Evolutionary conservation across 2,797 vertebrate species (phyloP).

Genomic region (Diplodus puntazzo): DNA sequence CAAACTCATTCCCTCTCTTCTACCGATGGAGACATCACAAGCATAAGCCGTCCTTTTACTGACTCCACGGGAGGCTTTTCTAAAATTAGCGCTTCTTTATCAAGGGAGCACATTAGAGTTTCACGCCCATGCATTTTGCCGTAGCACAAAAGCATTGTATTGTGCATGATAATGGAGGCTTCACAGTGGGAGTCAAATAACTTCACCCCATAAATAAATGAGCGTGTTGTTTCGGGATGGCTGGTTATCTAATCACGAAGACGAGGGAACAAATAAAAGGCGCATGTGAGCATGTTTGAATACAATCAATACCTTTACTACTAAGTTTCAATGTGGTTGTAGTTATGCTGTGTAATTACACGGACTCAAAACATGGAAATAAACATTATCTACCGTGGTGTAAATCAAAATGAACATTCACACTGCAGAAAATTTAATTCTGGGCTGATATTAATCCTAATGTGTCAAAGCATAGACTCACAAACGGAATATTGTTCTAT

Average conservation of each 20-base stretch:
- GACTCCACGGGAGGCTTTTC: conserved; percentile 49
- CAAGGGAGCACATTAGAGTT: conserved; percentile 66
- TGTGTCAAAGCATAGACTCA: conserved; percentile 7
- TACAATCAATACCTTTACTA: conserved; percentile 29
- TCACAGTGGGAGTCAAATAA: conserved; percentile 71
- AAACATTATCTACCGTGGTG: background rate
- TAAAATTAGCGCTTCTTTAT: conserved; percentile 72
- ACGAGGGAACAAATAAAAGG: conserved; percentile 41
- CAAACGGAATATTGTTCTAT: background rate
- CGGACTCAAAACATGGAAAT: conserved; percentile 18
- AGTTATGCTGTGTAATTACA: conserved; percentile 29
- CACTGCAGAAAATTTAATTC: conserved; percentile 24
- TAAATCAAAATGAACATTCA: conserved; percentile 29
- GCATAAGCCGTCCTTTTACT: conserved; percentile 39
- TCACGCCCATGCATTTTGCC: conserved; percentile 64
- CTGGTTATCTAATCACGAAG: conserved; percentile 71
- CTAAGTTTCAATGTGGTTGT: conserved; percentile 1
- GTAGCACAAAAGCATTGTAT: conserved; percentile 63
- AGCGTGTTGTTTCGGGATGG: conserved; percentile 65
- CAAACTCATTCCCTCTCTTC: conserved; percentile 6
- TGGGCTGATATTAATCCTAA: conserved; percentile 22
- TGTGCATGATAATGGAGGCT: conserved; percentile 63
- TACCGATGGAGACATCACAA: conserved; percentile 42
- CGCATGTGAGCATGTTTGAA: conserved; percentile 38
- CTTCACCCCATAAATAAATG: conserved; percentile 67